Conservation (phyloP, 2,797 vertebrate genomes). For the Onychomys torridus region DNA sequence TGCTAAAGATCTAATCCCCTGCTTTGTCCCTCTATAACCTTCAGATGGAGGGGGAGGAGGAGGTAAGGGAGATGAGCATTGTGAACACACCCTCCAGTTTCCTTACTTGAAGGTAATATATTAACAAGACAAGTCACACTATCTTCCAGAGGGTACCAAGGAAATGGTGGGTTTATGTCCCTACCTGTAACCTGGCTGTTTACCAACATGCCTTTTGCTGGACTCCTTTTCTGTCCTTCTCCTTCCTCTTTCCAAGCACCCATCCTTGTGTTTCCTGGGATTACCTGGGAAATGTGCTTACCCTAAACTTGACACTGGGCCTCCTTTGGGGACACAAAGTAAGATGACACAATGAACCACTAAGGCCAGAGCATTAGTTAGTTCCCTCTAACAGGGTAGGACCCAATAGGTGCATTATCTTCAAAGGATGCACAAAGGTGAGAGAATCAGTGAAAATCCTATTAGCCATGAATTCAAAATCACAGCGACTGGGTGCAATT, state of each 20-base stretch:
- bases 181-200: background rate
- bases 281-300: background rate
- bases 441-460: background rate
- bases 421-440: background rate
- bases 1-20: background rate
- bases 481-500: background rate
- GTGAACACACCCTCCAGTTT: background rate
- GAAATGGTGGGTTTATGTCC: background rate
- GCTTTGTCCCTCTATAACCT: background rate
- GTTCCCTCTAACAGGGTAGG: background rate
- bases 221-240: background rate
- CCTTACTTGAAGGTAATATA: background rate
- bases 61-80: background rate
- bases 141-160: background rate
- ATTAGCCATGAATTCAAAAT: background rate
- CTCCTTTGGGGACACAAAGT: background rate
- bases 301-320: background rate
- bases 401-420: background rate
- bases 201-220: background rate
- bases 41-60: background rate
- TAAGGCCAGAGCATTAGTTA: background rate
- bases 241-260: background rate
- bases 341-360: background rate
- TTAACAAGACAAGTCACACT: background rate
- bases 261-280: background rate